Evolutionary conservation across 2,888 invertebrate genomes (phyloP).

Genomic region (Pseudococcus jackbeardsleyi): DNA sequence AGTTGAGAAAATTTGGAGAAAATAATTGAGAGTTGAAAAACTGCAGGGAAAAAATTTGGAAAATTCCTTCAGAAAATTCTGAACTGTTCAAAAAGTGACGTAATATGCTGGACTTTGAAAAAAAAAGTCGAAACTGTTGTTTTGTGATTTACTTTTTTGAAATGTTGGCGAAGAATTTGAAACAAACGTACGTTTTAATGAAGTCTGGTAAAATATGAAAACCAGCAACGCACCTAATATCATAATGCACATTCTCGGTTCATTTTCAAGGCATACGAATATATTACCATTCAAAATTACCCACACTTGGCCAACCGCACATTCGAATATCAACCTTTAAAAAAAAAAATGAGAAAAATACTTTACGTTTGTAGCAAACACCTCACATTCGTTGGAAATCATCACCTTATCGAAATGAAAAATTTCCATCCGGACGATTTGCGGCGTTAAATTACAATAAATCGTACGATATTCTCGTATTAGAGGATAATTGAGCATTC

Average conservation of each 20-base stretch:
- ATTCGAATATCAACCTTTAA: background rate
- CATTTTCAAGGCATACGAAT: constrained; percentile 3
- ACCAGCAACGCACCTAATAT: background rate
- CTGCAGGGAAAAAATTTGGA: no score
- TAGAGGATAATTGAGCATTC: constrained; percentile 3
- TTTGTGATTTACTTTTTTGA: no score
- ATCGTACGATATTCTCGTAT: background rate
- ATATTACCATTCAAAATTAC: constrained; percentile 16
- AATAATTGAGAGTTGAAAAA: no score
- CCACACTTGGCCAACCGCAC: background rate
- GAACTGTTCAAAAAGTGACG: no score
- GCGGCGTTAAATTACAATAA: constrained; percentile 4
- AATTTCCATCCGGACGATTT: background rate
- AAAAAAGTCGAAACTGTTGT: no score
- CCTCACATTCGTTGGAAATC: background rate
- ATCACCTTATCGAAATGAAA: background rate
- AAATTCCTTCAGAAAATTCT: no score
- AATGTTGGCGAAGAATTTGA: background rate
- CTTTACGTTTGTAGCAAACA: background rate
- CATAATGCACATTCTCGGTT: background rate
- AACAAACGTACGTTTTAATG: background rate
- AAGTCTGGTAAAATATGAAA: background rate
- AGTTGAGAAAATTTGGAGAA: no score
- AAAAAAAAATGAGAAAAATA: background rate
- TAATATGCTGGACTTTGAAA: no score